Percentiles rank a stretch among this genome's conserved stretches.
These are phyloP conservation scores for Actenoides hombroni DNA, from an alignment of 2,113 vertebrate genomes.

Conservation along the genomic window DNA sequence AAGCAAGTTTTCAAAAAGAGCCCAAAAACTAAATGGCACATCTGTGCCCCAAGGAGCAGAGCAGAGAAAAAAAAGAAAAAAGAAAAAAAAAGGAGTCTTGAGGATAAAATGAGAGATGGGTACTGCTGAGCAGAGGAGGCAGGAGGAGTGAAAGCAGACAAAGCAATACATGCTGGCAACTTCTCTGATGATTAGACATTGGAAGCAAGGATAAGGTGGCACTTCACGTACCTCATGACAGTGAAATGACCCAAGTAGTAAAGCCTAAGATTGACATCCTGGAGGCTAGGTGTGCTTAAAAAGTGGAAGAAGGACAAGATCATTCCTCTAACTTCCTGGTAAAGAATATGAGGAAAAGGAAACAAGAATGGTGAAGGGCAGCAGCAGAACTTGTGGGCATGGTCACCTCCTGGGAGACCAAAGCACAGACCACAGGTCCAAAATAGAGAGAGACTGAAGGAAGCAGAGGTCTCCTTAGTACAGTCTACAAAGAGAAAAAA, in stretches of 20 bases:
- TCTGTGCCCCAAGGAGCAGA: neutral
- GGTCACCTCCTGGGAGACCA: neutral
- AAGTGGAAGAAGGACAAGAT: neutral
- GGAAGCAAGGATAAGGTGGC: neutral
- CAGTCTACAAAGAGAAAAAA: neutral
- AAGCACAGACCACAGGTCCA: neutral
- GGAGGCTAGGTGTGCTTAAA: neutral
- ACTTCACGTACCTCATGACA: neutral
- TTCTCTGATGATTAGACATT: neutral
- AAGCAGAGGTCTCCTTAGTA: neutral
- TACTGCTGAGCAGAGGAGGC: neutral
- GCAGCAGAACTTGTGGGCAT: neutral
- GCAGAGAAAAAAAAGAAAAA: too few relatives aligned
- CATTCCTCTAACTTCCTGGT: neutral
- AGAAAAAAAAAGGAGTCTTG: neutral
- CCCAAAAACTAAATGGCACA: neutral
- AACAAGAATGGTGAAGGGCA: neutral
- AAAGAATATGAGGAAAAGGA: neutral
- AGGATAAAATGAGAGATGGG: neutral
- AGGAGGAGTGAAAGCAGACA: neutral
- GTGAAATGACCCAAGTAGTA: neutral
- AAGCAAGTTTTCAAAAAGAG: neutral
- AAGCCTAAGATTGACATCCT: neutral
- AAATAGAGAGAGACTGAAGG: neutral
- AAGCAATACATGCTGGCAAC: neutral